Evolutionary conservation across 2,797 vertebrate genomes (phyloP).

Genomic region (Graptemys geographica): DNA sequence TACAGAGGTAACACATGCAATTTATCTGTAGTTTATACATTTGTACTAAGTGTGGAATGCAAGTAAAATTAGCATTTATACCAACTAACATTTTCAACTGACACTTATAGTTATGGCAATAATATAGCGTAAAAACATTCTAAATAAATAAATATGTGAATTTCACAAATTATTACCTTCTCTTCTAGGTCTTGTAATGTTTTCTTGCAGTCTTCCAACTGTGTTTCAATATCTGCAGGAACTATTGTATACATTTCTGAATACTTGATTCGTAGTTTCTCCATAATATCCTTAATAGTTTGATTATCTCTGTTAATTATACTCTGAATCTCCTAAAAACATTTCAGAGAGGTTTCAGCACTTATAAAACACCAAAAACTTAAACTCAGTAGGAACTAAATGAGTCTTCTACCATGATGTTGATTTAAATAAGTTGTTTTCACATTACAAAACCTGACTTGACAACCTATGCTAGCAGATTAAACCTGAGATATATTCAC

Average conservation of each 20-base stretch:
- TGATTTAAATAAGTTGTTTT: conserved; percentile 35
- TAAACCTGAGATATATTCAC: conserved; percentile 61
- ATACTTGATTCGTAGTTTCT: conserved; percentile 88
- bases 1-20: not conserved
- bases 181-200: conserved; percentile 84
- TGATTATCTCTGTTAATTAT: conserved; percentile 85
- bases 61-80: not conserved
- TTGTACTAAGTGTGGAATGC: not conserved
- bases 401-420: not conserved
- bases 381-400: not conserved
- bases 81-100: not conserved
- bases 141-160: not conserved
- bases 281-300: conserved; percentile 84
- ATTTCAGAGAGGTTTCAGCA: conserved; percentile 42
- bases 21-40: not conserved
- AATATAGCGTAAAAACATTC: not conserved
- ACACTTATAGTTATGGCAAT: not conserved
- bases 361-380: not conserved
- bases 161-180: conserved; percentile 83
- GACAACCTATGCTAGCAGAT: conserved; percentile 45
- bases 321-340: conserved; percentile 86
- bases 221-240: conserved; percentile 85
- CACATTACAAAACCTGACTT: conserved; percentile 55
- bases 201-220: conserved; percentile 85
- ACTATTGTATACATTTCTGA: conserved; percentile 84